phyloP scores from a whole-genome alignment of 2,113 vertebrate genomes.

The Saccopteryx leptura region DNA sequence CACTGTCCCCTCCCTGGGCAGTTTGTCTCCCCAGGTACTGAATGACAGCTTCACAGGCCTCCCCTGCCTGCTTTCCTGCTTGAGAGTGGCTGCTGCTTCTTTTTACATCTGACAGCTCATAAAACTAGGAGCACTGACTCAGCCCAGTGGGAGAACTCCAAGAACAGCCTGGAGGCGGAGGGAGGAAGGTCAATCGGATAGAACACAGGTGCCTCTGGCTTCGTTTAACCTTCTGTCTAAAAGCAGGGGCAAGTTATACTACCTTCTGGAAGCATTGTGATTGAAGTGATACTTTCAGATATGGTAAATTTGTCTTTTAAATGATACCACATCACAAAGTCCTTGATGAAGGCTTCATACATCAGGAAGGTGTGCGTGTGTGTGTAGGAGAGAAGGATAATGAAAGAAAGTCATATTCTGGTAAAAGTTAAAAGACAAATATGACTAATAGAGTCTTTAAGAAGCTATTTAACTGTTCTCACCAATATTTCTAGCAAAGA shows the following conservation, averaged over 20 bases:
- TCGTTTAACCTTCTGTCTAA: slow-evolving; percentile 83
- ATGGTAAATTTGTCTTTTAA: slow-evolving; percentile 51
- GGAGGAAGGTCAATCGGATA: slow-evolving; percentile 77
- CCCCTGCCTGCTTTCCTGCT: not conserved
- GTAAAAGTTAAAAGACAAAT: slow-evolving; percentile 65
- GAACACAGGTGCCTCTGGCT: slow-evolving; percentile 73
- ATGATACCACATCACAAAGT: not conserved
- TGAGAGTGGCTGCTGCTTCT: slow-evolving; percentile 54
- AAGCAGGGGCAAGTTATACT: slow-evolving; percentile 68
- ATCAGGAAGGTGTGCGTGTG: not conserved
- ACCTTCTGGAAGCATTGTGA: slow-evolving; percentile 33
- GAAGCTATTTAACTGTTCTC: slow-evolving; percentile 23
- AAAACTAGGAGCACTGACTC: slow-evolving; percentile 54
- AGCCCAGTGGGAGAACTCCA: slow-evolving; percentile 72
- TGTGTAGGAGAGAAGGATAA: not conserved
- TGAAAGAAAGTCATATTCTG: slow-evolving; percentile 11
- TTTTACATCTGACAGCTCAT: slow-evolving; percentile 62
- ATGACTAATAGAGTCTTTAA: slow-evolving; percentile 3
- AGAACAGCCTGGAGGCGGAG: slow-evolving; percentile 58
- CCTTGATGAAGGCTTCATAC: not conserved
- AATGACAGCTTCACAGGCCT: slow-evolving; percentile 67
- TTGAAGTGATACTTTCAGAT: not conserved
- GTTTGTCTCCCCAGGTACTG: not conserved
- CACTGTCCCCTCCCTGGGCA: not conserved
- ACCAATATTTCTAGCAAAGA: slow-evolving; percentile 45